phyloP scores from a whole-genome alignment of 2,888 invertebrate genomes.

The Electrophaes corylata region DNA sequence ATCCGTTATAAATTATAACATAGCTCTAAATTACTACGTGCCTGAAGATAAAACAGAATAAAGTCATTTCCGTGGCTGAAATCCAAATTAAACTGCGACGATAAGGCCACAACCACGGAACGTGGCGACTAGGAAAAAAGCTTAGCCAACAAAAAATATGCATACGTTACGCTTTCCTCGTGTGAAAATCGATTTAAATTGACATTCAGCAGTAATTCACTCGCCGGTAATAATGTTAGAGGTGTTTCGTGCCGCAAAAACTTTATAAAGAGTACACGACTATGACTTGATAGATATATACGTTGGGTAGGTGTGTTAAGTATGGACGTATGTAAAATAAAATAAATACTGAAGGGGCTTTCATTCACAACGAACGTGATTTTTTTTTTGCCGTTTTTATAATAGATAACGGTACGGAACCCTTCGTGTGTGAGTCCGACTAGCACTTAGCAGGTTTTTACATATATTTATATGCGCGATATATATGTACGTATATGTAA shows the following conservation, averaged over 20 bases:
- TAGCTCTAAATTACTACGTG: slow-evolving; percentile 15
- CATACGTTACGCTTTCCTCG: slow-evolving; percentile 23
- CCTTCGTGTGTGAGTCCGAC: too few species aligned
- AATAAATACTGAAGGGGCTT: too few species aligned
- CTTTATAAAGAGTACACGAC: neutral
- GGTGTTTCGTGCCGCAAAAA: neutral
- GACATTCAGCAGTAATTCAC: neutral
- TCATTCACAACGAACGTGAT: too few species aligned
- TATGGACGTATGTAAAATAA: neutral
- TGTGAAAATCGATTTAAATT: slow-evolving; percentile 13
- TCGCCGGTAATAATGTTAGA: neutral
- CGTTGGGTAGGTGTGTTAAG: neutral
- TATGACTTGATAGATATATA: neutral
- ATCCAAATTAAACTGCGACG: slow-evolving; percentile 34
- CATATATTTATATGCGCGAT: too few species aligned
- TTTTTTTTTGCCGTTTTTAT: too few species aligned
- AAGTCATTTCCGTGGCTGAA: slow-evolving; percentile 27
- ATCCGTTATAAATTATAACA: neutral
- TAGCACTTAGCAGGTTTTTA: too few species aligned
- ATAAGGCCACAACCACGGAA: slow-evolving; percentile 18
- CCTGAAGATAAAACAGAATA: slow-evolving; percentile 25
- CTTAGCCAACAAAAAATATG: slow-evolving; percentile 22
- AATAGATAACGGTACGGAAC: too few species aligned
- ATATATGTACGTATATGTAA: too few species aligned
- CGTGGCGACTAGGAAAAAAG: slow-evolving; percentile 22